Conservation (phyloP, 2,888 invertebrate genomes). For the Saturnia pavonia region DNA sequence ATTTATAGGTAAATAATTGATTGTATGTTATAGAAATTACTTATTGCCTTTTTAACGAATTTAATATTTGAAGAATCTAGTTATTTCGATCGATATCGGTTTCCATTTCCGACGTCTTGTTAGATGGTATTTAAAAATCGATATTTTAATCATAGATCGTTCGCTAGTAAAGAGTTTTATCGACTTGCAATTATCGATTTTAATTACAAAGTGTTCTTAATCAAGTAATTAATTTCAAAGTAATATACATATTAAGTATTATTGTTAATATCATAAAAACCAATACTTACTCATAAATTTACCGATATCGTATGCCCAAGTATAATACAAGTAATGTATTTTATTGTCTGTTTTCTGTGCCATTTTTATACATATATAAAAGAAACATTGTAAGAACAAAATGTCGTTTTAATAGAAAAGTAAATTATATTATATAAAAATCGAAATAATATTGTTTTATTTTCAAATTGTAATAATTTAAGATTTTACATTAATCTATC, state of each 20-base stretch:
- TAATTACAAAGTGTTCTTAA: not conserved
- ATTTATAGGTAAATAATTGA: constrained; percentile 39
- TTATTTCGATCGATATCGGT: constrained; percentile 10
- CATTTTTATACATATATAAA: constrained; percentile 5
- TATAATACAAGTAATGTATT: constrained; percentile 11
- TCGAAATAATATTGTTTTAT: not conserved
- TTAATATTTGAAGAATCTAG: constrained; percentile 45
- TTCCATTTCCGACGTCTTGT: not conserved
- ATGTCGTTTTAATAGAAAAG: constrained; percentile 3
- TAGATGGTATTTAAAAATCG: not conserved
- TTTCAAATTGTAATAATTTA: not conserved
- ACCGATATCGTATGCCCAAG: constrained; percentile 10
- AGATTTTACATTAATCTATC: too few relatives aligned
- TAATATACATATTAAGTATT: too few relatives aligned
- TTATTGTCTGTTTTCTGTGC: constrained; percentile 16
- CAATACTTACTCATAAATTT: not conserved
- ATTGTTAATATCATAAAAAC: not conserved
- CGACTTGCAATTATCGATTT: not conserved
- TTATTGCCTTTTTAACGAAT: constrained; percentile 75
- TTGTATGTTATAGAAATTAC: constrained; percentile 41
- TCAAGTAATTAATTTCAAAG: not conserved
- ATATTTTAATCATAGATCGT: not conserved
- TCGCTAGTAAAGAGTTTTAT: not conserved
- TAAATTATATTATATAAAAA: constrained; percentile 9
- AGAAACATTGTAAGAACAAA: constrained; percentile 14